Evolutionary conservation across 2,888 invertebrate species (phyloP), one percentile per base, ranked within the genome.

Genomic region (Lagria hirta): DNA sequence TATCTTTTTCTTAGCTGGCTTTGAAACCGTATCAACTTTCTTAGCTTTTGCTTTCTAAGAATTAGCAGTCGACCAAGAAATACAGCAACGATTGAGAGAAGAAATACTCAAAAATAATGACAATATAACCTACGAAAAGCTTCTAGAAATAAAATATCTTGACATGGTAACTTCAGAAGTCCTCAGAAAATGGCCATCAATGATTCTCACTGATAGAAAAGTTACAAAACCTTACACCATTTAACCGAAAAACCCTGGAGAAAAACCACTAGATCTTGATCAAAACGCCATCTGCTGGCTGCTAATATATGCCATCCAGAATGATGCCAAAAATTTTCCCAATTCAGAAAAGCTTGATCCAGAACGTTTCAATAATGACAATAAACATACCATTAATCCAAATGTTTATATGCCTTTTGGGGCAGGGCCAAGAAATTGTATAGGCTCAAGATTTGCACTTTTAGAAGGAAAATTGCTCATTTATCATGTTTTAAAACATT

Each of bases 341-440:
- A 40, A 66, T 11, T 68, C 68, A 3, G 55, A 61, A n/a, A 43
- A 54, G 13, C 69, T 57, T 32, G 62, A 66, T 54, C 69, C 57
- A n/a, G 56, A 55, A 30, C 24, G 56, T 12, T 54, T 58, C 18
- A 56, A 49, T 22, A 57, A 56, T 0, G 76, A 79, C 49, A 80
- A 80, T 55, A 78, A 76, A 49, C 63, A 68, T 1, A 71, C 70
- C 7, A 74, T 75, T 11, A 55, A 69, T 10, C 72, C 73, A 0
- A 72, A 71, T 26, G 64, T 73, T 0, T 64, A 59, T 22, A 3
- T 64, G 10, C 64, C 66, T 2, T 66, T 66, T 46, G 66, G 66
- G 1, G 7, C 79, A 1, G 83, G 83, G 2, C 82, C 78, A 1
- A 73, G 83, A 42, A 80, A 75, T 57, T 83, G 83, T 53, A 78